Evolutionary conservation across 1,140 invertebrate genomes (phyloP), one percentile per base, ranked within the genome.

Genomic region (Tribolium madens): DNA sequence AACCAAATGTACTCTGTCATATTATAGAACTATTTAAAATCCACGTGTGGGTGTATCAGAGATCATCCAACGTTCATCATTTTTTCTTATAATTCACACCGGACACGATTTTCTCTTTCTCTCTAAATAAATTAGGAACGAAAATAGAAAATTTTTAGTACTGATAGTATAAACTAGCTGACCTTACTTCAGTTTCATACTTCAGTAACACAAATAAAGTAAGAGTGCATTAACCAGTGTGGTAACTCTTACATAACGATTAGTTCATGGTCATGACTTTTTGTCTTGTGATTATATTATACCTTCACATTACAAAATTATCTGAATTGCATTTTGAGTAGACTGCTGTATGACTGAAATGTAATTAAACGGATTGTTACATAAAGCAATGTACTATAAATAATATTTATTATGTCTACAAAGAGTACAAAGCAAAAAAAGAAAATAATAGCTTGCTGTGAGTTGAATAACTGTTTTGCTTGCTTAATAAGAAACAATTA

Each of bases 191-290:
- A 48, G 12, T 72, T 33, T 17, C n/a, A 72, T 64, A 69, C 52
- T 76, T 76, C n/a, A 76, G 74, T 69, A 76, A 76, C 12, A 69
- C n/a, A 68, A 50, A 76, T 76, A 76, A 71, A 31, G 46, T 77
- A 74, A 42, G 36, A 74, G 76, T 78, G 72, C 76, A 78, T 74
- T 74, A 78, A 78, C 76, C 76, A 78, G 72, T 74, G 72, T 74
- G 53, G 76, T 74, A 78, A 72, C 50, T 73, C 33, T 78, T 78
- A 78, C 57, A 78, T 78, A 78, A 78, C 76, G 70, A 75, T 74
- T 78, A 78, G 76, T 78, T 78, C 76, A 78, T 78, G 76, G 76
- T 68, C 76, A 78, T 36, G 48, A 31, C 53, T 68, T 74, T 53
- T 74, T 50, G 42, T 50, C 48, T 69, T 47, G 31, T 47, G 47